phyloP scores from a whole-genome alignment of 2,113 vertebrate genomes.

The Ophthalmolycus amberensis region DNA sequence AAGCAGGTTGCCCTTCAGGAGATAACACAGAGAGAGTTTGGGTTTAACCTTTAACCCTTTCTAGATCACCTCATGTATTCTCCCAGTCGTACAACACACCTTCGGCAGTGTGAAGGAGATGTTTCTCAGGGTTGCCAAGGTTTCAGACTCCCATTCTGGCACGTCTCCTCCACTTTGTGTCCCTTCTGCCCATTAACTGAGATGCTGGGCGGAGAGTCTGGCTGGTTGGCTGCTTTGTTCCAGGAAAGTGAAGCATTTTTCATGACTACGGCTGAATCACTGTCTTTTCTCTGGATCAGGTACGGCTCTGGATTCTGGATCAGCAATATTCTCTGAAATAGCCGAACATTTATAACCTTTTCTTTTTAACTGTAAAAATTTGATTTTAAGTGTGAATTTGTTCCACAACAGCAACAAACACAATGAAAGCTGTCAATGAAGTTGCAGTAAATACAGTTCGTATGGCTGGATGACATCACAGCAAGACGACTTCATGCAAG shows the following conservation, averaged over 20 bases:
- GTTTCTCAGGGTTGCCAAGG: slow-evolving; percentile 69
- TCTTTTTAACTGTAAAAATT: background rate
- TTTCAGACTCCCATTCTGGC: slow-evolving; percentile 1
- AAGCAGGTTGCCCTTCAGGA: slow-evolving; percentile 84
- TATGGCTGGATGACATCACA: background rate
- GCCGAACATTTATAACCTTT: no score
- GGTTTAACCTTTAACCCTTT: background rate
- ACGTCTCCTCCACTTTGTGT: background rate
- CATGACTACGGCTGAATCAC: slow-evolving; percentile 79
- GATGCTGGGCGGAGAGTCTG: background rate
- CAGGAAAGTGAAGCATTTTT: slow-evolving; percentile 85
- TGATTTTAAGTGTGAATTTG: background rate
- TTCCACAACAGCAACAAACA: background rate
- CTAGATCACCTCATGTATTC: accelerated
- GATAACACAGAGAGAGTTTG: background rate
- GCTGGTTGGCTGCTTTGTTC: slow-evolving; percentile 45
- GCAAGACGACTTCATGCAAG: background rate
- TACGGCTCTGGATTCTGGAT: slow-evolving; percentile 84
- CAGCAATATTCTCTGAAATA: slow-evolving; percentile 85
- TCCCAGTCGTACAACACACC: slow-evolving; percentile 65
- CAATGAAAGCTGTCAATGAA: background rate
- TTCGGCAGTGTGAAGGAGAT: slow-evolving; percentile 85
- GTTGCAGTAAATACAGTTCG: background rate
- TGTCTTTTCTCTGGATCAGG: slow-evolving; percentile 73
- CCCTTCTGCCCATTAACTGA: slow-evolving; percentile 5